Conservation (phyloP, 2,113 vertebrate species). For the Xerus inauris region DNA sequence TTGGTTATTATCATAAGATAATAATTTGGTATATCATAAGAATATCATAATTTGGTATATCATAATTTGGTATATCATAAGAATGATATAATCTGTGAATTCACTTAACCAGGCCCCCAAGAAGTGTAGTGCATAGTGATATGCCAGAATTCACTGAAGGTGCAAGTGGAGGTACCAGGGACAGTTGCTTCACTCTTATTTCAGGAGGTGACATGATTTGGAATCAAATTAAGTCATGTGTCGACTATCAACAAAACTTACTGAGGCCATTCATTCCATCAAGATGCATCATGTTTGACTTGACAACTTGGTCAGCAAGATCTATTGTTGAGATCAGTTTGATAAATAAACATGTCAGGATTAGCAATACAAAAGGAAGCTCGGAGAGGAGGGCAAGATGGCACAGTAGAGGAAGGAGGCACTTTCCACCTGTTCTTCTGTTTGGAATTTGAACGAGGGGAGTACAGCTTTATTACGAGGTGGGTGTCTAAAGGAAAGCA, state of each 20-base stretch:
- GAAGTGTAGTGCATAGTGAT: background rate
- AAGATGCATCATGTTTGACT: background rate
- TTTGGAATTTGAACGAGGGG: too few species aligned
- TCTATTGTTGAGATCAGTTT: background rate
- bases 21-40: too few species aligned
- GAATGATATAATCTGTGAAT: background rate
- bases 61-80: too few species aligned
- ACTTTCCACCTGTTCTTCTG: too few species aligned
- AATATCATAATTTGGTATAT: too few species aligned
- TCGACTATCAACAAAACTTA: background rate
- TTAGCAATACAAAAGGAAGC: background rate
- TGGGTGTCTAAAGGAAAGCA: too few species aligned
- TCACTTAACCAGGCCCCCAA: background rate
- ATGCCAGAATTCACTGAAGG: background rate
- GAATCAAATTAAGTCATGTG: background rate
- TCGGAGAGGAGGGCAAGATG: too few species aligned
- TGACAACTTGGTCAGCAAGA: background rate
- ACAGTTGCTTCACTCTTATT: background rate
- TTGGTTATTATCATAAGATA: too few species aligned
- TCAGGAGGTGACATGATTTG: background rate
- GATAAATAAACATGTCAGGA: background rate
- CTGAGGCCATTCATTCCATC: background rate
- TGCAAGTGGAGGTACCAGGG: background rate
- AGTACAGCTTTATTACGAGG: too few species aligned
- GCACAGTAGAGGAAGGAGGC: too few species aligned